Evolutionary conservation across 2,113 vertebrate species (phyloP).

Genomic region (Atractosteus spatula): DNA sequence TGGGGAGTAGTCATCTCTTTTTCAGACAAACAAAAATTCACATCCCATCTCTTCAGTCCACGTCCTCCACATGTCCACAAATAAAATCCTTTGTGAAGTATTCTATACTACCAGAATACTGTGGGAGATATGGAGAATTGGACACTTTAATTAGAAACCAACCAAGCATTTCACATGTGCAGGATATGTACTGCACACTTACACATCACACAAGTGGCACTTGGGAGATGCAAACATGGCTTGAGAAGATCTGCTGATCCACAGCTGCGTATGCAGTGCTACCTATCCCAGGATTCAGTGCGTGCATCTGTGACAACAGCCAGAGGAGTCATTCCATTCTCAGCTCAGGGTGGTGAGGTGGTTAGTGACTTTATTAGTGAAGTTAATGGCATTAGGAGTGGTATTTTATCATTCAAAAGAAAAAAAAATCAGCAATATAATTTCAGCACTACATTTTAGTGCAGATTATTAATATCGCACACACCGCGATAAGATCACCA

Average conservation of each 20-base stretch:
- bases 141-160: too few relatives aligned
- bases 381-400: slow-evolving; percentile 62
- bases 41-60: too few relatives aligned
- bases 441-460: slow-evolving; percentile 36
- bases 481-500: slow-evolving; percentile 67
- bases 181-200: too few relatives aligned
- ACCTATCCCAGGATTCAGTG: slow-evolving; percentile 59
- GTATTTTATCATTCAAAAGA: slow-evolving; percentile 46
- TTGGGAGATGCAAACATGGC: slow-evolving; percentile 20
- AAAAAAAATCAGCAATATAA: slow-evolving; percentile 37
- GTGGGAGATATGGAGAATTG: too few relatives aligned
- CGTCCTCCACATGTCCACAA: too few relatives aligned
- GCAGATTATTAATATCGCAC: slow-evolving; percentile 48
- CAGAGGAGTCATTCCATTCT: slow-evolving; percentile 54
- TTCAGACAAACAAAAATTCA: too few relatives aligned
- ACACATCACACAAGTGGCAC: too few relatives aligned
- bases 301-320: slow-evolving; percentile 51
- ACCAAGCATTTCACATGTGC: too few relatives aligned
- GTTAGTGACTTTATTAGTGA: slow-evolving; percentile 62
- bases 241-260: slow-evolving; percentile 21
- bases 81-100: slow-evolving; percentile 40
- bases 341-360: slow-evolving; percentile 58
- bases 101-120: not conserved
- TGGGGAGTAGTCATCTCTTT: too few relatives aligned
- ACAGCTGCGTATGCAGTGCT: slow-evolving; percentile 52